Evolutionary conservation across 2,888 invertebrate genomes (phyloP).

Genomic region (Branchellion lobata): DNA sequence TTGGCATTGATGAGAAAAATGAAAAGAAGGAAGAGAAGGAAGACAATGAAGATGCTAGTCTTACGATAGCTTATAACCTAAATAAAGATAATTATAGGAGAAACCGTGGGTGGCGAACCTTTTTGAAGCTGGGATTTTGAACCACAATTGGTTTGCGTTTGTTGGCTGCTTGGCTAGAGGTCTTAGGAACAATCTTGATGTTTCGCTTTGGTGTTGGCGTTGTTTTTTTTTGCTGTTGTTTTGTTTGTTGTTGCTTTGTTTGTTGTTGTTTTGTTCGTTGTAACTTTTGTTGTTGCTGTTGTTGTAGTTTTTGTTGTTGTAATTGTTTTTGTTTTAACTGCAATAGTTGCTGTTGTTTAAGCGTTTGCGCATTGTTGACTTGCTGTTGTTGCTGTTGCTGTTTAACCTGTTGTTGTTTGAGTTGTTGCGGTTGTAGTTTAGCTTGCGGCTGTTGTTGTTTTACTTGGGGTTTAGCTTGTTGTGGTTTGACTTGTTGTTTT

Average conservation of each 20-base stretch:
- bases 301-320: constrained; percentile 6
- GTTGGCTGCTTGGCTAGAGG: background rate
- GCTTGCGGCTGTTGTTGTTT: background rate
- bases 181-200: background rate
- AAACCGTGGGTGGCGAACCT: background rate
- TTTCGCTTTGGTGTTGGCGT: background rate
- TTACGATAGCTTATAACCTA: no score
- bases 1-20: no score
- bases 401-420: constrained; percentile 4
- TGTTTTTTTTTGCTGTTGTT: background rate
- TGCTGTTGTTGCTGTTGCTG: constrained; percentile 7
- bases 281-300: background rate
- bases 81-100: no score
- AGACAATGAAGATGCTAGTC: no score
- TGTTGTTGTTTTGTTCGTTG: constrained; percentile 12
- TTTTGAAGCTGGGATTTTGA: constrained; percentile 9
- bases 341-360: background rate
- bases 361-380: background rate
- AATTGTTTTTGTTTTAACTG: background rate
- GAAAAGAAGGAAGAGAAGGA: no score
- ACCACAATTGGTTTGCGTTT: background rate
- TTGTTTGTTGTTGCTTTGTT: no score
- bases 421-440: background rate
- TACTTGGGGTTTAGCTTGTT: no score
- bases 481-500: constrained; percentile 3